Percentiles rank a stretch among this genome's conserved stretches.
phyloP scores from a whole-genome alignment of 30 jellyfish, hydroid and myxozoan species.

The Aurelia sp. region DNA sequence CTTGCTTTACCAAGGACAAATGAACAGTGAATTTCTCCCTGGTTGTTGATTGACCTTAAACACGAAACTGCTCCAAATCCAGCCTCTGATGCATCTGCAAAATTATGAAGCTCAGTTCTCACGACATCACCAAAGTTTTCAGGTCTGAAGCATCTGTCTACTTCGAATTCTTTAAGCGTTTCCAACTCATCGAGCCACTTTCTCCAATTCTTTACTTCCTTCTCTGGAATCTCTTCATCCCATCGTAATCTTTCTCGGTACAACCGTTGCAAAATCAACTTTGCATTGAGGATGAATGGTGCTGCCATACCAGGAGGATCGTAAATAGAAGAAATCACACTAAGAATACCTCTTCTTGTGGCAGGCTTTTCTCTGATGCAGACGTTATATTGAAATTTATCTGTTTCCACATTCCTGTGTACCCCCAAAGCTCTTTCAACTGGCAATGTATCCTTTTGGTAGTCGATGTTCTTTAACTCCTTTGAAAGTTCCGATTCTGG shows the following conservation, averaged over 20 bases:
- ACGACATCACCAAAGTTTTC: slow-evolving; percentile 10
- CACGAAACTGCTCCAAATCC: slow-evolving; percentile 54
- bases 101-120: slow-evolving; percentile 27
- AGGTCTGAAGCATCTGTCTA: slow-evolving; percentile 15
- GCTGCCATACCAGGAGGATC: slow-evolving; percentile 54
- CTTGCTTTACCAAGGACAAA: slow-evolving; percentile 68
- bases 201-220: background rate
- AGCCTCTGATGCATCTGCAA: slow-evolving; percentile 48
- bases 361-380: slow-evolving; percentile 23
- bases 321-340: slow-evolving; percentile 19
- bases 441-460: slow-evolving; percentile 38
- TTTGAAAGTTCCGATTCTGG: slow-evolving; percentile 54
- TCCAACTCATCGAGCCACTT: slow-evolving; percentile 22
- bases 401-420: slow-evolving; percentile 31
- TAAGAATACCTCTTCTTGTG: slow-evolving; percentile 41
- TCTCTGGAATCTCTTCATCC: slow-evolving; percentile 42
- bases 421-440: slow-evolving; percentile 58
- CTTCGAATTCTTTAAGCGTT: background rate
- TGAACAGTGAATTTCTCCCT: slow-evolving; percentile 35
- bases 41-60: slow-evolving; percentile 3
- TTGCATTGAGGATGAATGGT: slow-evolving; percentile 40
- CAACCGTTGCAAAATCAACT: slow-evolving; percentile 10
- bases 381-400: slow-evolving; percentile 19
- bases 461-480: slow-evolving; percentile 20
- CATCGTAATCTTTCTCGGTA: slow-evolving; percentile 1